Evolutionary conservation across 2,797 vertebrate genomes (phyloP).

Genomic region (Girardinus metallicus): DNA sequence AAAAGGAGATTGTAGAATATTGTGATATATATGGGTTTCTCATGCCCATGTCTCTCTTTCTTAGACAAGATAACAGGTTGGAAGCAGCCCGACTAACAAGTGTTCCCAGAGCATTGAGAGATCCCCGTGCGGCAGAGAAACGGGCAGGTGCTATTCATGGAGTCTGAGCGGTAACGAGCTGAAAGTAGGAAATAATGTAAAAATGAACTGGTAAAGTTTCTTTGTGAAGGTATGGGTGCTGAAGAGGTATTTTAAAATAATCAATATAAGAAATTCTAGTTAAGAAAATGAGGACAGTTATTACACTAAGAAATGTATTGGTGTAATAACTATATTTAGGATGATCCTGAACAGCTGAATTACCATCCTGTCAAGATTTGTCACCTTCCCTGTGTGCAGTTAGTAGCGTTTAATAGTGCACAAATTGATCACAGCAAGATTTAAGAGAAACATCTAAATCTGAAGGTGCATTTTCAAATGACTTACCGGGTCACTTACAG

Average conservation of each 20-base stretch:
- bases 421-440: slow-evolving; percentile 21
- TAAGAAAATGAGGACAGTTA: slow-evolving; percentile 6
- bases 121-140: slow-evolving; percentile 53
- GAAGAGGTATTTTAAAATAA: slow-evolving; percentile 1
- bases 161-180: slow-evolving; percentile 65
- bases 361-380: background rate
- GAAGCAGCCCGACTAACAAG: slow-evolving; percentile 60
- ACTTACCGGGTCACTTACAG: too few relatives aligned
- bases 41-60: slow-evolving; percentile 8
- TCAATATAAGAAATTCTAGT: slow-evolving; percentile 20
- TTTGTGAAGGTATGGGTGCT: slow-evolving; percentile 6
- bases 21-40: slow-evolving; percentile 18
- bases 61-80: slow-evolving; percentile 57
- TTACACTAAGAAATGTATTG: slow-evolving; percentile 10
- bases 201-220: slow-evolving; percentile 37
- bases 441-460: slow-evolving; percentile 13
- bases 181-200: slow-evolving; percentile 46
- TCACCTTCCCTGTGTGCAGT: background rate
- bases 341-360: background rate
- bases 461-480: slow-evolving; percentile 1
- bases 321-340: slow-evolving; percentile 2
- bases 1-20: slow-evolving; percentile 11
- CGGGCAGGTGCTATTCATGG: slow-evolving; percentile 71
- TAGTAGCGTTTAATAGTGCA: background rate
- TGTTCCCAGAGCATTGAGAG: slow-evolving; percentile 59